phyloP scores from a whole-genome alignment of 2,888 invertebrate species.

The Hedychridium roseum region DNA sequence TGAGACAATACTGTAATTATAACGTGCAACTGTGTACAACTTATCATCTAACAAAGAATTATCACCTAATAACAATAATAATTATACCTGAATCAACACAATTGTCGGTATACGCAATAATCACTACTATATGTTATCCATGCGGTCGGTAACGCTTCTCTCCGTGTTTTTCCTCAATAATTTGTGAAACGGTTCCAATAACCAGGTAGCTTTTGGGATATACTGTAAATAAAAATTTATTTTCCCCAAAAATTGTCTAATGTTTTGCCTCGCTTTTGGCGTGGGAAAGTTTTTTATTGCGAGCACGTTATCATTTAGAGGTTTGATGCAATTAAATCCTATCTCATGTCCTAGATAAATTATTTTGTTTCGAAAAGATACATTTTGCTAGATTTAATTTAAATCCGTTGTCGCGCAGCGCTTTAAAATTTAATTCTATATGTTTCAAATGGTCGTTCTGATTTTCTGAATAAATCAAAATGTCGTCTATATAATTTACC shows the following conservation, averaged over 20 bases:
- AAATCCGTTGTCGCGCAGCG: constrained; percentile 23
- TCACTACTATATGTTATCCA: no score
- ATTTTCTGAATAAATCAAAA: constrained; percentile 27
- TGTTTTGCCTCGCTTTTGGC: constrained; percentile 15
- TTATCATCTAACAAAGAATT: no score
- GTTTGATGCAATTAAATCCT: constrained; percentile 19
- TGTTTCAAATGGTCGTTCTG: constrained; percentile 23
- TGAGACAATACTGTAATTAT: no score
- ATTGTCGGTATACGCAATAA: no score
- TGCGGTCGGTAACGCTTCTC: no score
- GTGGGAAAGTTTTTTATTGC: constrained; percentile 20
- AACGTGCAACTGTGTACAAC: no score
- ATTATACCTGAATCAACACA: no score
- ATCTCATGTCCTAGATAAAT: constrained; percentile 27
- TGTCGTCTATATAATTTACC: constrained; percentile 22
- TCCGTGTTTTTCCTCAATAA: constrained; percentile 9
- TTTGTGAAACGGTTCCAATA: constrained; percentile 8
- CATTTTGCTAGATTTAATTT: constrained; percentile 25
- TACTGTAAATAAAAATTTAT: constrained; percentile 12
- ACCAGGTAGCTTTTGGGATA: background rate
- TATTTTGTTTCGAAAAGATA: constrained; percentile 23
- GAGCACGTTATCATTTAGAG: constrained; percentile 26
- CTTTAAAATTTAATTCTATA: constrained; percentile 17
- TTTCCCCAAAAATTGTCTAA: constrained; percentile 22
- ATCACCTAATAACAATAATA: no score